Evolutionary conservation across 2,797 vertebrate species (phyloP).

Genomic region (Sebastes jordani): DNA sequence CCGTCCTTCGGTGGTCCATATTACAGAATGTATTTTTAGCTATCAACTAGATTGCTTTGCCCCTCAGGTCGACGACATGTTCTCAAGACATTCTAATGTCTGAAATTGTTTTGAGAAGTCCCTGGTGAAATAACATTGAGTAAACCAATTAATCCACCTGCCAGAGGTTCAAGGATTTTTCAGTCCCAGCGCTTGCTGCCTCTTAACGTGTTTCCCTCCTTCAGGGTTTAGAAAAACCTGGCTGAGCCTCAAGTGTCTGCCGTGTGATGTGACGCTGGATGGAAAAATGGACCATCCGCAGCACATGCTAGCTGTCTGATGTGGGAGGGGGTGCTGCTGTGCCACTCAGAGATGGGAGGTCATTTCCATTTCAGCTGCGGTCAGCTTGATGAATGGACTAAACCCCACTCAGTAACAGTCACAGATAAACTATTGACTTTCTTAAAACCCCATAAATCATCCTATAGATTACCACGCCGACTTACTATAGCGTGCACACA

Average conservation of each 20-base stretch:
- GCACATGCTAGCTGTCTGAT: slow-evolving; percentile 36
- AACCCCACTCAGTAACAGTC: slow-evolving; percentile 45
- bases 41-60: slow-evolving; percentile 78
- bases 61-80: slow-evolving; percentile 69
- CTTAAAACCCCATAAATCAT: slow-evolving; percentile 61
- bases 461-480: slow-evolving; percentile 36
- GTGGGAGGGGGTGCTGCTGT: not conserved
- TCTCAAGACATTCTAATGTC: slow-evolving; percentile 74
- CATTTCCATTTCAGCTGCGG: slow-evolving; percentile 57
- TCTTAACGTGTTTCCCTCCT: slow-evolving; percentile 56
- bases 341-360: slow-evolving; percentile 37
- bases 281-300: slow-evolving; percentile 43
- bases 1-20: slow-evolving; percentile 69
- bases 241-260: slow-evolving; percentile 39
- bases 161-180: slow-evolving; percentile 70
- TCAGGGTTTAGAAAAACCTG: slow-evolving; percentile 44
- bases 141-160: slow-evolving; percentile 83
- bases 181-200: slow-evolving; percentile 58
- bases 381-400: slow-evolving; percentile 65
- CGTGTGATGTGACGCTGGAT: slow-evolving; percentile 26
- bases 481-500: not conserved
- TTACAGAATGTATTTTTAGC: slow-evolving; percentile 79
- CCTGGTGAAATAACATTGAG: slow-evolving; percentile 77
- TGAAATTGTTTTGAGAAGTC: slow-evolving; percentile 80
- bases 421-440: slow-evolving; percentile 56